A percentile compares a stretch with the other conserved stretches of the same genome.
phyloP scores from a whole-genome alignment of 2,113 vertebrate species.

The Campylomormyrus numenius region DNA sequence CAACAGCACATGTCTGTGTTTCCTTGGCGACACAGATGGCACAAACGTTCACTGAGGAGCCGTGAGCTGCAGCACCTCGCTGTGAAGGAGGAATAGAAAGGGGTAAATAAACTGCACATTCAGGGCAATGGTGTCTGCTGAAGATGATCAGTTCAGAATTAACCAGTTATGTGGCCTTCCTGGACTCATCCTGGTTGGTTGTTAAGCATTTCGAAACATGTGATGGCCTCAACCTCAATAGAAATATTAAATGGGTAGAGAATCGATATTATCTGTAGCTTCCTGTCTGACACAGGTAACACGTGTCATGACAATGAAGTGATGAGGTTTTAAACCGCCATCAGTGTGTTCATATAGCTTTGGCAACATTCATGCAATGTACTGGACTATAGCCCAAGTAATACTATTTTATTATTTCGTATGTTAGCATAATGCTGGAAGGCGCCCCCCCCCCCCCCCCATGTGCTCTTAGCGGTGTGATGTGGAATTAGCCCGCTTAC shows the following conservation, averaged over 20 bases:
- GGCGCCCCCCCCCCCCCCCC: neutral
- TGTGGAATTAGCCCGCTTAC: neutral
- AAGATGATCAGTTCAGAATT: neutral
- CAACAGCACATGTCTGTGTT: neutral
- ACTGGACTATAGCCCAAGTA: neutral
- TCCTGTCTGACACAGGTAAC: neutral
- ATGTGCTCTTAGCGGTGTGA: neutral
- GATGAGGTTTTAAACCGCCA: neutral
- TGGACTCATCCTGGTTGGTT: neutral
- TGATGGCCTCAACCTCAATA: neutral
- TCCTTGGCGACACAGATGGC: conserved; percentile 6
- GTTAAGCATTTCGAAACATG: neutral
- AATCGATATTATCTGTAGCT: too few species aligned
- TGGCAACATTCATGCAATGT: neutral
- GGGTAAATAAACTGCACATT: neutral
- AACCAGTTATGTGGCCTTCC: neutral
- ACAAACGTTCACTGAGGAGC: neutral
- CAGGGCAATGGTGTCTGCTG: neutral
- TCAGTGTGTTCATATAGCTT: neutral
- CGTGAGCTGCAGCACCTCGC: neutral
- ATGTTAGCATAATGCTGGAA: neutral
- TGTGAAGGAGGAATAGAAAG: neutral
- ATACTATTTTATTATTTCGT: neutral
- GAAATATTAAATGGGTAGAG: neutral
- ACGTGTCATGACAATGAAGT: neutral